Percentiles rank a stretch among this genome's conserved stretches.
These are phyloP conservation scores for Spermophilus dauricus DNA, from an alignment of 2,113 vertebrate genomes.

Conservation along the genomic window DNA sequence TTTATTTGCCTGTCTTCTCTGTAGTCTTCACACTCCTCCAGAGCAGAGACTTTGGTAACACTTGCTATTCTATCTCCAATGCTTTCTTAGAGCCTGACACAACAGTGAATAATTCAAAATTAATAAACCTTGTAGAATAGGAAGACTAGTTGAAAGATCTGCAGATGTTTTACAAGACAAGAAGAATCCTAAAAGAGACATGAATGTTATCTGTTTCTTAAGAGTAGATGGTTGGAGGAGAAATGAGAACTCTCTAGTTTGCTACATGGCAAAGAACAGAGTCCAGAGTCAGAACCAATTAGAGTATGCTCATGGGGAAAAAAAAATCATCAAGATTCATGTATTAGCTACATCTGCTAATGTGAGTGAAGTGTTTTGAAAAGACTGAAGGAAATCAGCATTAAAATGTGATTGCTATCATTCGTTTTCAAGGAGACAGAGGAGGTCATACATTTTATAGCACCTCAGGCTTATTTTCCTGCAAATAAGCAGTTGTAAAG, in stretches of 20 bases:
- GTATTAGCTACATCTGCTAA: background rate
- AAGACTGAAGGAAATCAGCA: slow-evolving; percentile 3
- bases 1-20: background rate
- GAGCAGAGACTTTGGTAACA: background rate
- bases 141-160: background rate
- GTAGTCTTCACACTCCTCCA: background rate
- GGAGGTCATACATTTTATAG: background rate
- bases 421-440: background rate
- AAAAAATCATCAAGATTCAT: background rate
- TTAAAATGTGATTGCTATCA: slow-evolving; percentile 13
- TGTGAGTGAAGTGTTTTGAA: slow-evolving; percentile 26
- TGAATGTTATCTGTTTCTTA: background rate
- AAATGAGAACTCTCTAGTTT: background rate
- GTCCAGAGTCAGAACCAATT: slow-evolving; percentile 1
- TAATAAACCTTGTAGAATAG: background rate
- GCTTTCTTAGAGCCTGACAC: background rate
- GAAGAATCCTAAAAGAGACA: background rate
- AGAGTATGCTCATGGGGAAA: background rate
- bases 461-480: background rate
- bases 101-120: background rate
- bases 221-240: background rate
- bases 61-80: background rate
- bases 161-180: background rate
- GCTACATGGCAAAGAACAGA: background rate
- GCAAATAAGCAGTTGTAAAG: background rate